Base-by-base conservation (phyloP, 2,797 vertebrate genomes). In the Cephalopachus bancanus region DNA sequence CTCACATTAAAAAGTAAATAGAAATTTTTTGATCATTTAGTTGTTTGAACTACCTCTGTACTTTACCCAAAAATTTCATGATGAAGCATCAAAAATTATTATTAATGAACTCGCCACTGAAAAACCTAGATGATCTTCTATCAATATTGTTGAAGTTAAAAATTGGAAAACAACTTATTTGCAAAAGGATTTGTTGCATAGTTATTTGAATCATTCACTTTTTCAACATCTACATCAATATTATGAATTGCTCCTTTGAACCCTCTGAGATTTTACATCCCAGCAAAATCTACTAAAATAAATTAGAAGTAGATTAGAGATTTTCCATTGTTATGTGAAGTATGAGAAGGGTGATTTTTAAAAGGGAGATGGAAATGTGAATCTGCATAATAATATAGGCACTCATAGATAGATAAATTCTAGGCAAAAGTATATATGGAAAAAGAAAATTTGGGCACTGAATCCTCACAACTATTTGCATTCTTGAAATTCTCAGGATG, bases 241-340 rank as follows among this genome's bases (percentile, higher is more conserved):
- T 53, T 93, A 44, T 88, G 51, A 96, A 96, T 90, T 92, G 89
- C 62, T 94, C 67, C 81, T 90, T 83, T 92, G 88, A 67, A 67
- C 51, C 93, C 89, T 92, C 62, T 65, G 95, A 96, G 97, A 92
- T 65, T 85, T 92, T 95, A 94, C 33, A 90, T 91, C 80, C 83
- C 87, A 94, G 72, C 15, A 95, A 83, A 97, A 96, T 81, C 93
- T 97, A 44, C 76, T 83, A 8, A 87, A 94, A 97, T 94, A 97
- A 96, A 97, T 95, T 87, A 93, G 64, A 96, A 95, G 60, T 79
- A 94, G 72, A 93, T 96, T 92, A 97, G 44, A 93, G 60, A 17
- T 64, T 85, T 93, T 78, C 64, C 3, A n/a, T 75, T 90, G 57
- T 85, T 90, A 88, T 92, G 22, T 85, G 67, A 88, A 84, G 64